Evolutionary conservation across 2,888 invertebrate species (phyloP).

Genomic region (Anaspis maculata): DNA sequence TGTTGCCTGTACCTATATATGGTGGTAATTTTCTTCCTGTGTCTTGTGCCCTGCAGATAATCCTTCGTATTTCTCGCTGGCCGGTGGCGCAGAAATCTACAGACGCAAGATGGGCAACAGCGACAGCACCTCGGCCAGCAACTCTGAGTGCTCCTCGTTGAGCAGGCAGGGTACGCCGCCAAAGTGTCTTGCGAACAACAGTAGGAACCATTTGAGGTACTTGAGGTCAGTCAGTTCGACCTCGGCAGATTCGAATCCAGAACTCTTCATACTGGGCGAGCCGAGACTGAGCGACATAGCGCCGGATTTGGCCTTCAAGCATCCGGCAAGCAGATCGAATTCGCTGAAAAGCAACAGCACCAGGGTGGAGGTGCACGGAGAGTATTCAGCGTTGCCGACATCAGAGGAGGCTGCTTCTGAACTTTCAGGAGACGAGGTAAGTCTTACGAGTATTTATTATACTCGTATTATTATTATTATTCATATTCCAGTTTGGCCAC

Average conservation of each 20-base stretch:
- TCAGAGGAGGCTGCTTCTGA: slow-evolving; percentile 30
- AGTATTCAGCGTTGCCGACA: slow-evolving; percentile 33
- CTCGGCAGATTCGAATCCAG: slow-evolving; percentile 52
- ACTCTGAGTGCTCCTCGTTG: slow-evolving; percentile 25
- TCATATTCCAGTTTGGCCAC: no score
- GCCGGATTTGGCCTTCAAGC: slow-evolving; percentile 42
- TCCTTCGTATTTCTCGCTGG: slow-evolving; percentile 67
- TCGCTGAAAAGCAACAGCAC: slow-evolving; percentile 30
- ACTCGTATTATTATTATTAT: not conserved
- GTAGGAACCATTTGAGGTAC: slow-evolving; percentile 11
- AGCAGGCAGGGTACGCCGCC: slow-evolving; percentile 31
- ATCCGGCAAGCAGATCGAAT: slow-evolving; percentile 30
- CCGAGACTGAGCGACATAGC: slow-evolving; percentile 65
- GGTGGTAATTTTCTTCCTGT: no score
- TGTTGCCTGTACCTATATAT: no score
- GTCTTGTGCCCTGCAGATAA: slow-evolving; percentile 59
- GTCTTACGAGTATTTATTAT: no score
- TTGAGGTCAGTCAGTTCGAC: slow-evolving; percentile 58
- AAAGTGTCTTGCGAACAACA: slow-evolving; percentile 21
- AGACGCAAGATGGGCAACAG: slow-evolving; percentile 19
- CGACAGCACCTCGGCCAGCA: slow-evolving; percentile 23
- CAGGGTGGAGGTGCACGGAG: slow-evolving; percentile 17
- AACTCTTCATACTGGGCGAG: slow-evolving; percentile 59
- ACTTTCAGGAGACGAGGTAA: slow-evolving; percentile 42
- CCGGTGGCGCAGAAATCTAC: slow-evolving; percentile 34